Conservation (phyloP, 2,113 vertebrate genomes). For the Acinonyx jubatus region DNA sequence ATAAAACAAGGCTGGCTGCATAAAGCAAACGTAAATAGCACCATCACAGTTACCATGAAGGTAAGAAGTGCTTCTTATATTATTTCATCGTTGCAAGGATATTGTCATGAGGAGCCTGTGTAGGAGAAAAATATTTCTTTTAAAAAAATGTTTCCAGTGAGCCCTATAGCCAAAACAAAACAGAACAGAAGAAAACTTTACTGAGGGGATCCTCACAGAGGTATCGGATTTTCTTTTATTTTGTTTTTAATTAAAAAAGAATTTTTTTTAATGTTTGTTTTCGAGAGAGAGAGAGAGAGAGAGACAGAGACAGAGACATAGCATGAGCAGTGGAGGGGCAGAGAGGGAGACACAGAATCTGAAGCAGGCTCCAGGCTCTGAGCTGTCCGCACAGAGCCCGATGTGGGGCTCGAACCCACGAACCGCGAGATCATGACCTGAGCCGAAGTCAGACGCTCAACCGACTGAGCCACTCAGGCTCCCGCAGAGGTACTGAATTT, state of each 20-base stretch:
- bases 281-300: too few species aligned
- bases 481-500: background rate
- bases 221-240: background rate
- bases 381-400: too few species aligned
- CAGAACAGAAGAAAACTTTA: background rate
- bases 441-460: too few species aligned
- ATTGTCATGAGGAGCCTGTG: background rate
- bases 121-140: slow-evolving; percentile 14
- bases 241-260: too few species aligned
- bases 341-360: too few species aligned
- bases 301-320: too few species aligned
- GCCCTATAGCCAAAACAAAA: background rate
- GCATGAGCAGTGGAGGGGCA: too few species aligned
- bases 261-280: too few species aligned
- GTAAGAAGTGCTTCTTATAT: slow-evolving; percentile 84
- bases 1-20: slow-evolving; percentile 98
- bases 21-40: slow-evolving; percentile 98
- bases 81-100: background rate
- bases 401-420: too few species aligned
- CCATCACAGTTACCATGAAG: slow-evolving; percentile 98
- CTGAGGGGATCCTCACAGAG: background rate
- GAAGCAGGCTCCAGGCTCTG: too few species aligned
- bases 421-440: too few species aligned
- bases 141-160: background rate
- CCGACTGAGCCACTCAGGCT: too few species aligned